These are phyloP conservation scores for Sycophila sp. DNA, from an alignment of 1,140 invertebrate genomes.

Conservation along the genomic window DNA sequence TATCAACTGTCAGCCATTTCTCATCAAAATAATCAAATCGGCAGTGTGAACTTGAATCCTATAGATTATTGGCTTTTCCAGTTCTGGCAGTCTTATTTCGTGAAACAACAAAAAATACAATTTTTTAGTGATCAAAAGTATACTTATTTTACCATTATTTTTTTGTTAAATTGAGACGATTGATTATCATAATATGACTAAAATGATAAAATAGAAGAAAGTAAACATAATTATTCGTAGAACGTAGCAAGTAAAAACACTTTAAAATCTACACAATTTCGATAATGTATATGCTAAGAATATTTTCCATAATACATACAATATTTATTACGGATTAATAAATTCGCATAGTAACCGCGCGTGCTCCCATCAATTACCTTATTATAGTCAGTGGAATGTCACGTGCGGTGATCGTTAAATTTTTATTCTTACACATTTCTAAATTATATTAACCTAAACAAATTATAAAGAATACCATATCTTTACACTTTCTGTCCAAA, in stretches of 20 bases:
- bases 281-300: too few species aligned
- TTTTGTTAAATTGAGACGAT: not conserved
- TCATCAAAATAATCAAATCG: not conserved
- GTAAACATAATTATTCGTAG: not conserved
- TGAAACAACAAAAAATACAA: not conserved
- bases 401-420: not conserved
- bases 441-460: not conserved
- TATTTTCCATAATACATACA: not conserved
- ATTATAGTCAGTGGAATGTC: slow-evolving; percentile 33
- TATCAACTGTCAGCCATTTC: not conserved
- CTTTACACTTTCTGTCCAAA: too few species aligned
- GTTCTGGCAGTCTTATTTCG: not conserved
- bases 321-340: not conserved
- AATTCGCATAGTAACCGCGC: not conserved
- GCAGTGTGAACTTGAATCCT: not conserved
- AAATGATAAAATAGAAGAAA: not conserved
- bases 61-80: not conserved
- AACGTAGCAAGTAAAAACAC: too few species aligned
- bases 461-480: not conserved
- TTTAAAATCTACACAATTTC: too few species aligned
- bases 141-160: not conserved
- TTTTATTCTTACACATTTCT: not conserved
- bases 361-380: slow-evolving; percentile 45
- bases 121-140: not conserved
- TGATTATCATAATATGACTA: not conserved